Conservation (phyloP, 92 coral and sea anemone species). For the Virgularia gustaviana region DNA sequence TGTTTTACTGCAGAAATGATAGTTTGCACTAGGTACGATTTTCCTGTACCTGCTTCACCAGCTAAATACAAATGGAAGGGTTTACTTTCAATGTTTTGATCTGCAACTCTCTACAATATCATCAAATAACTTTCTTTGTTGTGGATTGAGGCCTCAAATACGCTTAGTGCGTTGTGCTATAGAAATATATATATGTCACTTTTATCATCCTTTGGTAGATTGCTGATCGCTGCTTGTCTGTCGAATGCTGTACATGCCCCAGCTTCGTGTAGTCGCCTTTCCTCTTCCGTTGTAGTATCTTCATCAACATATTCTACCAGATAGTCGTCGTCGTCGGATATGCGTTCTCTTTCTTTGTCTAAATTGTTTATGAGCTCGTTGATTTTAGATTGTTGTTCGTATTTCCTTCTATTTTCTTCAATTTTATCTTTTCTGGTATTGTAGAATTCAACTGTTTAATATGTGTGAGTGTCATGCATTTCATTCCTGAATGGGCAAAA, state of each 20-base stretch:
- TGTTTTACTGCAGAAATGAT: slow-evolving; percentile 6
- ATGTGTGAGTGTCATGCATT: slow-evolving; percentile 2
- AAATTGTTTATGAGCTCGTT: neutral
- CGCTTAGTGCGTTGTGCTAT: slow-evolving; percentile 3
- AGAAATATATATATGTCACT: neutral
- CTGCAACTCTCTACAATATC: slow-evolving; percentile 1
- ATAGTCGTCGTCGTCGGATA: neutral
- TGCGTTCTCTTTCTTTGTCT: neutral
- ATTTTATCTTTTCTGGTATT: slow-evolving; percentile 1
- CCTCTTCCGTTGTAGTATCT: slow-evolving; percentile 5
- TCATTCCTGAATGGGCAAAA: slow-evolving; percentile 13
- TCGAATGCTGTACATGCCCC: slow-evolving; percentile 9
- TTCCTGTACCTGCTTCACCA: slow-evolving; percentile 12
- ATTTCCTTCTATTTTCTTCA: slow-evolving; percentile 3
- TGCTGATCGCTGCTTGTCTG: neutral
- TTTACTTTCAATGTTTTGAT: neutral
- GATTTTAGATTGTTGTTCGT: slow-evolving; percentile 8
- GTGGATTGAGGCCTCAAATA: neutral
- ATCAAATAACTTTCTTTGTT: slow-evolving; percentile 9
- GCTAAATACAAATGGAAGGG: slow-evolving; percentile 6
- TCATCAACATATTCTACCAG: slow-evolving; percentile 3
- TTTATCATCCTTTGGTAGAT: slow-evolving; percentile 8
- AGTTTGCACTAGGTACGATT: slow-evolving; percentile 7
- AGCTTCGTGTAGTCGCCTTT: slow-evolving; percentile 2
- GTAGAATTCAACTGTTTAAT: neutral